phyloP scores from a whole-genome alignment of 2,888 invertebrate species.

The Sphaerophoria taeniata region DNA sequence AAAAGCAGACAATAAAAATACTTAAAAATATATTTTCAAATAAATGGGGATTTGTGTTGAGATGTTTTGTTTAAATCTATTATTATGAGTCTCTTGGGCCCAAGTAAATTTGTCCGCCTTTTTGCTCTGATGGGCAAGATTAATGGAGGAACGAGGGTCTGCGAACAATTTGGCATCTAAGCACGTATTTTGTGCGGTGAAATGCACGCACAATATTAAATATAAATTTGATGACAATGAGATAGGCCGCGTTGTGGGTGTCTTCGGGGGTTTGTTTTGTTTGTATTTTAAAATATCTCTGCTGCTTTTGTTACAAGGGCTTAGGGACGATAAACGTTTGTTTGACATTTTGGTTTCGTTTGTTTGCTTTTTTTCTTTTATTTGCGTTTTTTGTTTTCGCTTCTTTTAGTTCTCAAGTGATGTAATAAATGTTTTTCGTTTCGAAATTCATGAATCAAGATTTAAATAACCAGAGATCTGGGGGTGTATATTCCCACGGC shows the following conservation, averaged over 20 bases:
- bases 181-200: slow-evolving; percentile 48
- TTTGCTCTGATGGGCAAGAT: slow-evolving; percentile 2
- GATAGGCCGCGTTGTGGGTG: not conserved
- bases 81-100: slow-evolving; percentile 48
- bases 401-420: not conserved
- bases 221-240: slow-evolving; percentile 29
- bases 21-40: slow-evolving; percentile 54
- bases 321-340: not conserved
- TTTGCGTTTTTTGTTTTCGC: not conserved
- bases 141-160: slow-evolving; percentile 5
- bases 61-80: not conserved
- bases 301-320: not conserved
- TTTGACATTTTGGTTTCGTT: slow-evolving; percentile 27
- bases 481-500: no score
- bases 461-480: no score
- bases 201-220: slow-evolving; percentile 40
- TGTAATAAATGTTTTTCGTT: not conserved
- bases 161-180: slow-evolving; percentile 33
- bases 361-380: not conserved
- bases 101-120: not conserved
- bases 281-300: slow-evolving; percentile 1
- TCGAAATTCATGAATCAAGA: not conserved
- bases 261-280: not conserved
- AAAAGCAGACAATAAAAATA: slow-evolving; percentile 37
- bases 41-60: slow-evolving; percentile 34